These are phyloP conservation scores for Cirrhinus mrigala DNA, from an alignment of 2,797 vertebrate genomes.

Conservation along the genomic window DNA sequence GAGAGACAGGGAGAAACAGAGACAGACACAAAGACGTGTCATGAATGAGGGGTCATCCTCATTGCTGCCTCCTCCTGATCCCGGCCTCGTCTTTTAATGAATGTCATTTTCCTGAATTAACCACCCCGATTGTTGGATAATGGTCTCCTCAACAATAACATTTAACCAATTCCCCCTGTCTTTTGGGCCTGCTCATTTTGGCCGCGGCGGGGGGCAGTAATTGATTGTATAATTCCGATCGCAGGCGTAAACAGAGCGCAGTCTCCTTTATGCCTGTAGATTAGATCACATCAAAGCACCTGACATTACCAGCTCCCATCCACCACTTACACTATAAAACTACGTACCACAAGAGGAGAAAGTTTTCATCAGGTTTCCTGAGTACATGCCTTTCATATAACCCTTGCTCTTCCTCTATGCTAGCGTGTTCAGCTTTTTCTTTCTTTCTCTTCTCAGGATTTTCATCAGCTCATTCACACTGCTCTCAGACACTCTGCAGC, in stretches of 20 bases:
- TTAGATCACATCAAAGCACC: constrained; percentile 73
- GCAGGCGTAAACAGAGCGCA: constrained; percentile 78
- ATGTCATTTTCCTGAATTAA: constrained; percentile 85
- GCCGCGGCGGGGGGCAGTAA: constrained; percentile 74
- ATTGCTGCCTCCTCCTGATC: constrained; percentile 79
- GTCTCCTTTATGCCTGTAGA: constrained; percentile 72
- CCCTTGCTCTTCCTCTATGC: neutral
- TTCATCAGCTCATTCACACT: neutral
- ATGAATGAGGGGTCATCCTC: constrained; percentile 63
- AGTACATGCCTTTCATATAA: constrained; percentile 14
- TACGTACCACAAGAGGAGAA: neutral
- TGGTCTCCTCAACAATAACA: constrained; percentile 86
- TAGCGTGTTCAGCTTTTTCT: neutral
- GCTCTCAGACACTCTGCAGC: constrained; percentile 22
- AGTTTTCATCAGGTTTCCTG: constrained; percentile 4
- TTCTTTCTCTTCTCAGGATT: neutral
- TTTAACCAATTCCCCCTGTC: constrained; percentile 87
- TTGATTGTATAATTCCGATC: constrained; percentile 80
- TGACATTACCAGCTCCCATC: constrained; percentile 30
- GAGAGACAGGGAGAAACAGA: constrained; percentile 34
- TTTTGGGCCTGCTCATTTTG: constrained; percentile 82
- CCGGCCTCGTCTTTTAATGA: constrained; percentile 82
- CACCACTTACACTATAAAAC: constrained; percentile 26
- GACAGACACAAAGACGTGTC: constrained; percentile 53
- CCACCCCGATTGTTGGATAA: constrained; percentile 86